These are phyloP conservation scores for Proisotoma minuta DNA, from an alignment of 2,888 invertebrate genomes.

Conservation along the genomic window DNA sequence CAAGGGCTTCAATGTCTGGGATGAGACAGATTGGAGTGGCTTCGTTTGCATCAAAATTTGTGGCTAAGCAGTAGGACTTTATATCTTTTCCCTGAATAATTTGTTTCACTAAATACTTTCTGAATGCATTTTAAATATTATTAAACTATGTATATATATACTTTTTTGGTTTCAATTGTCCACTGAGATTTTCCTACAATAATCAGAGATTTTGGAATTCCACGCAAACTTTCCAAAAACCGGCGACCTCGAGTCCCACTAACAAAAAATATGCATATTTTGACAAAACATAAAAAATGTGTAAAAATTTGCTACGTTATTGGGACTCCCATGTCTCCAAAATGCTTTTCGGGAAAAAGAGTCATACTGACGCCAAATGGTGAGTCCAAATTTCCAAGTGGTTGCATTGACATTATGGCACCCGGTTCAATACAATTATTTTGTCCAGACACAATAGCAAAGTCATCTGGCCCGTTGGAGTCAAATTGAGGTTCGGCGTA, in stretches of 20 bases:
- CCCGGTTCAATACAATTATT: neutral
- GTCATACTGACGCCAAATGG: neutral
- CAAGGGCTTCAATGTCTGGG: neutral
- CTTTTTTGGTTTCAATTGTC: slow-evolving; percentile 1
- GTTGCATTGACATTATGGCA: slow-evolving; percentile 2
- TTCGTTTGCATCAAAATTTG: slow-evolving; percentile 6
- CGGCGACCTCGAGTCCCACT: neutral
- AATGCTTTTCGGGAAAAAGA: neutral
- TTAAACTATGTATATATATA: no score
- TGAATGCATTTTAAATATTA: no score
- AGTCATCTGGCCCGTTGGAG: neutral
- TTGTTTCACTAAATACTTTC: no score
- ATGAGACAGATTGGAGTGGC: neutral
- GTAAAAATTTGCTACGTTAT: no score
- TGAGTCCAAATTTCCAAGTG: neutral
- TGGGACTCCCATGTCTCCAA: neutral
- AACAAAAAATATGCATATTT: no score
- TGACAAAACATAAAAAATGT: no score
- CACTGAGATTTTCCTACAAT: slow-evolving; percentile 6
- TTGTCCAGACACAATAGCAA: neutral
- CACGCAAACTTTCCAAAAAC: neutral
- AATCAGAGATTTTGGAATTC: neutral
- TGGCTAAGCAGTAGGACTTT: slow-evolving; percentile 8
- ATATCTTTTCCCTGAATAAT: no score
- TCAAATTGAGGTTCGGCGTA: neutral